Conservation (phyloP, 2,888 invertebrate genomes). For the Clitarchus hookeri region DNA sequence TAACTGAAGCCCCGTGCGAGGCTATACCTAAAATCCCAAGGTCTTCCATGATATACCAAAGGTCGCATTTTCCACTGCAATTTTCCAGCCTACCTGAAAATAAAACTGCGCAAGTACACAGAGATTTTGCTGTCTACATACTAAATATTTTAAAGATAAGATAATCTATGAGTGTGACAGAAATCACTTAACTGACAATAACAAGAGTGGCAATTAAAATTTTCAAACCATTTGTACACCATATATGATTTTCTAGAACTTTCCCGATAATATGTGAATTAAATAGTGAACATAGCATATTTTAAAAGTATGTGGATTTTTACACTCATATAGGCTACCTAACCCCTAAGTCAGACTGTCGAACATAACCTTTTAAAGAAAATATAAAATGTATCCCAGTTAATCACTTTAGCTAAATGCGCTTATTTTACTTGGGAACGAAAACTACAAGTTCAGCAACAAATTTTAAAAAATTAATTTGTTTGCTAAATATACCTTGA, state of each 20-base stretch:
- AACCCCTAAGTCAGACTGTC: not conserved
- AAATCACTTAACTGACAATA: not conserved
- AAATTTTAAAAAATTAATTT: too few relatives aligned
- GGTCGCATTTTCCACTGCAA: not conserved
- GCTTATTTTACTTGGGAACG: too few relatives aligned
- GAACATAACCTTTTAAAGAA: not conserved
- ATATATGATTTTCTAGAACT: not conserved
- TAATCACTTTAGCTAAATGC: too few relatives aligned
- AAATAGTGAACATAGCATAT: not conserved
- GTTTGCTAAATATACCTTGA: too few relatives aligned
- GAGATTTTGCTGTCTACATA: not conserved
- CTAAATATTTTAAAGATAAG: not conserved
- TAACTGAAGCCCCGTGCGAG: constrained; percentile 50
- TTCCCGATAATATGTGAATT: not conserved
- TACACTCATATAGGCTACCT: not conserved
- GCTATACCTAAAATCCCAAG: constrained; percentile 55
- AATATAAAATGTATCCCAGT: too few relatives aligned
- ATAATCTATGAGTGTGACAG: not conserved
- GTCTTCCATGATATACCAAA: constrained; percentile 47
- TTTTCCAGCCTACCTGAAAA: not conserved
- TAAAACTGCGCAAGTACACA: not conserved
- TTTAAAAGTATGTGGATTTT: not conserved
- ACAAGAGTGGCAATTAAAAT: not conserved
- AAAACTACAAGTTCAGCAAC: too few relatives aligned
- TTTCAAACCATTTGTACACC: not conserved